Evolutionary conservation across 1,140 invertebrate species (phyloP).

Genomic region (Stegodyphus mimosarum): DNA sequence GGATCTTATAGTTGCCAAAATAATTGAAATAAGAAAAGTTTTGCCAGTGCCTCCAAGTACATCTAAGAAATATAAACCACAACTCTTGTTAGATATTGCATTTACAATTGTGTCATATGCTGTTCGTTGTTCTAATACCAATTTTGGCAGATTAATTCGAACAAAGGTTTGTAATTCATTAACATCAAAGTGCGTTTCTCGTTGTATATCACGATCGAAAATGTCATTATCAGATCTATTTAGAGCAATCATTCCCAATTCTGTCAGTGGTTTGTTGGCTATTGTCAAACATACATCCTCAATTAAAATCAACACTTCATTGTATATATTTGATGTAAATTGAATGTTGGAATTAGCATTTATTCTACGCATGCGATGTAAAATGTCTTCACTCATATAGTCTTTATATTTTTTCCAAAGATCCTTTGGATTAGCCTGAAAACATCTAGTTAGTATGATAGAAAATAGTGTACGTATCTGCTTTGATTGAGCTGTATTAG

Average conservation of each 20-base stretch:
- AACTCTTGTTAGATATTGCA: no score
- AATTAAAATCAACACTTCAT: slow-evolving; percentile 7
- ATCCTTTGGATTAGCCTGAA: slow-evolving; percentile 20
- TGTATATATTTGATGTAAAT: slow-evolving; percentile 3
- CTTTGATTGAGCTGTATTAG: slow-evolving; percentile 14
- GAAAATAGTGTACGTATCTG: slow-evolving; percentile 26
- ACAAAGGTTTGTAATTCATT: not conserved
- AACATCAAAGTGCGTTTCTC: not conserved
- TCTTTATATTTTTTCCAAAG: slow-evolving; percentile 5
- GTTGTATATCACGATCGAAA: slow-evolving; percentile 11
- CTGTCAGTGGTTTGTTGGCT: not conserved
- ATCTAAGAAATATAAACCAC: no score
- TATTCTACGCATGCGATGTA: not conserved
- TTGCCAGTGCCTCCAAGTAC: no score
- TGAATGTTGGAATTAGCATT: not conserved
- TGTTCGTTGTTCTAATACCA: not conserved
- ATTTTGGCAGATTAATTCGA: slow-evolving; percentile 13
- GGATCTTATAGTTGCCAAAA: slow-evolving; percentile 60
- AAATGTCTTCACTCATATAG: not conserved
- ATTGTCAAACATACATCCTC: not conserved
- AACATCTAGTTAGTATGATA: slow-evolving; percentile 4
- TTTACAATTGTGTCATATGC: no score
- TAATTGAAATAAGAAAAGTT: no score
- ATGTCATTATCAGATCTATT: not conserved
- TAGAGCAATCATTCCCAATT: not conserved